Evolutionary conservation across 2,113 vertebrate species (phyloP).

Genomic region (Ardeotis arabs): DNA sequence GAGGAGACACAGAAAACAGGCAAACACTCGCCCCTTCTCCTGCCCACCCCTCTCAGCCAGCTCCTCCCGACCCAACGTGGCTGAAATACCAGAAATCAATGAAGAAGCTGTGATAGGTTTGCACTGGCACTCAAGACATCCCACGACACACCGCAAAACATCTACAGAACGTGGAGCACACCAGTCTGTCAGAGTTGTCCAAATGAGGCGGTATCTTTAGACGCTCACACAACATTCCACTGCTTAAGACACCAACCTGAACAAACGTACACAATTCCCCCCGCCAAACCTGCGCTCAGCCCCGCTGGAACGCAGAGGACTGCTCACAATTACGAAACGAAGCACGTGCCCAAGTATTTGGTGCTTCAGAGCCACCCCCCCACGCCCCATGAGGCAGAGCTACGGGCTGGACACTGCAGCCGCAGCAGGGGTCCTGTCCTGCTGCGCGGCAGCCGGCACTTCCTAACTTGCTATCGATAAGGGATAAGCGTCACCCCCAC

Average conservation of each 20-base stretch:
- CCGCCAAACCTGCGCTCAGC: fast-evolving
- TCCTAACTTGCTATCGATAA: fast-evolving
- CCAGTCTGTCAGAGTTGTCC: background rate
- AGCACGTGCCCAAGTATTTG: fast-evolving
- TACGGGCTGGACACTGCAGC: background rate
- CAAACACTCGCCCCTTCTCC: background rate
- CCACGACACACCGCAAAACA: fast-evolving
- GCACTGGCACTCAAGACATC: background rate
- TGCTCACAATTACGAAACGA: background rate
- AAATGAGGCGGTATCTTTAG: background rate
- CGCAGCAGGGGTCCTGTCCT: background rate
- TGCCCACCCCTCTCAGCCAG: background rate
- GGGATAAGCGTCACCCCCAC: fast-evolving
- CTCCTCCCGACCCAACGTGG: background rate
- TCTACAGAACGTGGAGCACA: background rate
- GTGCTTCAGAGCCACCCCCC: background rate
- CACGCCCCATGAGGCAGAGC: background rate
- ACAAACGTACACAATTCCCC: no score
- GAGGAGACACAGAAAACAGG: background rate
- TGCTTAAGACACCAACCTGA: background rate
- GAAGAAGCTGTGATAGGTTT: background rate
- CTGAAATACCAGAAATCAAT: background rate
- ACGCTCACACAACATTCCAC: background rate
- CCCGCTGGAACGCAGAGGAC: background rate
- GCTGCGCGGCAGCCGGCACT: background rate